Evolutionary conservation across 2,113 vertebrate species (phyloP).

Genomic region (Protomyctophum bolini): DNA sequence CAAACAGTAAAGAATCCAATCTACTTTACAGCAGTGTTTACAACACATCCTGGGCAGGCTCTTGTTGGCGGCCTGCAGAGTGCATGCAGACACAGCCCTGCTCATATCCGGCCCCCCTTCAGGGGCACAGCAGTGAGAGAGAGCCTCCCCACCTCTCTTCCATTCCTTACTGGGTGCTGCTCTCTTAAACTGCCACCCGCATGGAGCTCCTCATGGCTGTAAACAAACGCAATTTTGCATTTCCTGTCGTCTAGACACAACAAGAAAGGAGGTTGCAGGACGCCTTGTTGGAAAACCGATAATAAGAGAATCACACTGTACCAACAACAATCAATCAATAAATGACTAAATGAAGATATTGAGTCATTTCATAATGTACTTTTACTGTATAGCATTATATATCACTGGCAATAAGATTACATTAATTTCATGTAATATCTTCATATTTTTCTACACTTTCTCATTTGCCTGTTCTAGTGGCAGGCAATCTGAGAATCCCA

Average conservation of each 20-base stretch:
- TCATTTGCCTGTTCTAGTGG: too few species aligned
- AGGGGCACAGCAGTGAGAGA: neutral
- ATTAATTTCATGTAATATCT: too few species aligned
- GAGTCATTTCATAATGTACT: too few species aligned
- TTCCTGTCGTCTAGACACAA: conserved; percentile 80
- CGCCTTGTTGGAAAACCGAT: conserved; percentile 4
- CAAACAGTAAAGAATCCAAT: conserved; percentile 50
- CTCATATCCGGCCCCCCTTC: conserved; percentile 32
- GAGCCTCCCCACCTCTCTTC: conserved; percentile 26
- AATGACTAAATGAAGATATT: too few species aligned
- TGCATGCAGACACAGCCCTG: conserved; percentile 1
- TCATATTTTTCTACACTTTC: too few species aligned
- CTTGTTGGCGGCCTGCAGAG: conserved; percentile 28
- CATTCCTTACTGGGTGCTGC: conserved; percentile 47
- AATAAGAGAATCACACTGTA: too few species aligned
- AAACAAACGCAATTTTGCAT: conserved; percentile 75
- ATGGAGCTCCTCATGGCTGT: conserved; percentile 62
- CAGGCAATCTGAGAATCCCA: too few species aligned
- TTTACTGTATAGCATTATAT: too few species aligned
- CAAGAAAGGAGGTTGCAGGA: conserved; percentile 30
- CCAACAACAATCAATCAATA: too few species aligned
- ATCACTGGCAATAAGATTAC: too few species aligned
- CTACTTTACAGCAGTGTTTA: conserved; percentile 53
- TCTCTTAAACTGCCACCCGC: conserved; percentile 50
- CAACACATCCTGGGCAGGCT: conserved; percentile 45